Conservation (phyloP, 2,888 invertebrate genomes). For the Eumacrocentrus americanus region DNA sequence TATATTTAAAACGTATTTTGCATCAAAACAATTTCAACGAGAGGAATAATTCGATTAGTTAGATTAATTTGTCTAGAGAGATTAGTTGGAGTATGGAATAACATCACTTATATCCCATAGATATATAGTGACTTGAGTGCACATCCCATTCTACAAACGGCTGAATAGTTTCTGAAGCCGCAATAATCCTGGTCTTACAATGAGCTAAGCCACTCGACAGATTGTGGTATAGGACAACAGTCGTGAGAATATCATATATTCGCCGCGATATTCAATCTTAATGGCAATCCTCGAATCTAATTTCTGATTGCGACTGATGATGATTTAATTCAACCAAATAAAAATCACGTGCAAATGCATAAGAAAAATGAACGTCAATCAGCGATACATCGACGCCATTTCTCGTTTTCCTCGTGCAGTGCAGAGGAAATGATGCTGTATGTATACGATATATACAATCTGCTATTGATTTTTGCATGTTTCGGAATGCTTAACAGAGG, state of each 20-base stretch:
- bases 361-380: no score
- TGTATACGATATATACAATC: no score
- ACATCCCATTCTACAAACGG: conserved; percentile 34
- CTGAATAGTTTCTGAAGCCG: conserved; percentile 30
- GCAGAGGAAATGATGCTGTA: no score
- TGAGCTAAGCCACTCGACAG: conserved; percentile 27
- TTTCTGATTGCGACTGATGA: background rate
- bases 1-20: background rate
- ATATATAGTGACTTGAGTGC: conserved; percentile 24
- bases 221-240: conserved; percentile 27
- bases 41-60: no score
- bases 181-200: conserved; percentile 38
- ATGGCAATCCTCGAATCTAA: background rate
- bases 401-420: no score
- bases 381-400: no score
- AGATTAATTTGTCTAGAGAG: background rate
- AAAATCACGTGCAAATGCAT: no score
- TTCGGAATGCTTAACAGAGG: no score
- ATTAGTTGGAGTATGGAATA: background rate
- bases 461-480: no score
- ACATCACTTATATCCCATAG: background rate
- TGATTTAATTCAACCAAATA: background rate
- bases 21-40: background rate
- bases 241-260: conserved; percentile 24
- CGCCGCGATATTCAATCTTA: background rate